Evolutionary conservation across 2,113 vertebrate species (phyloP).

Genomic region (Cepphus grylle): DNA sequence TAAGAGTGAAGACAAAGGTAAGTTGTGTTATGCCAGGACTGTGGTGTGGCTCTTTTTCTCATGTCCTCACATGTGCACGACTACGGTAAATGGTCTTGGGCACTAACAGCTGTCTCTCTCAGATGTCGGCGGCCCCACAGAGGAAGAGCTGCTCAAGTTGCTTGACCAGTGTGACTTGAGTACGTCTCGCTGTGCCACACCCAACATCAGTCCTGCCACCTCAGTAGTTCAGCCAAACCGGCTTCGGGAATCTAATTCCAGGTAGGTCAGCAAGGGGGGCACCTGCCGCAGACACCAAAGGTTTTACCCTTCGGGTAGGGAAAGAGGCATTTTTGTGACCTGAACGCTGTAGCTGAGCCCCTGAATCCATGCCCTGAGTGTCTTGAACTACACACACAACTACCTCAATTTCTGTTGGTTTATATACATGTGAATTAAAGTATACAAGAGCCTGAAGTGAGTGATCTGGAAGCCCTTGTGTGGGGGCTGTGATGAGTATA

Average conservation of each 20-base stretch:
- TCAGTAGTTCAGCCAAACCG: constrained; percentile 91
- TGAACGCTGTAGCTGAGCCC: not conserved
- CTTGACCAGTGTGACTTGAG: constrained; percentile 97
- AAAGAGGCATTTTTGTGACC: not conserved
- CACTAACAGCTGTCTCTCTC: not conserved
- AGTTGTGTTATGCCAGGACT: not conserved
- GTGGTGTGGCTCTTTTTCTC: no score
- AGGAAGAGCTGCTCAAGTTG: constrained; percentile 92
- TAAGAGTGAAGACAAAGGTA: constrained; percentile 88
- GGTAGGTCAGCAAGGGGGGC: constrained; percentile 67
- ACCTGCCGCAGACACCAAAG: not conserved
- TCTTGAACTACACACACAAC: not conserved
- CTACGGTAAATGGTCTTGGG: not conserved
- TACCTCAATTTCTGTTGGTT: not conserved
- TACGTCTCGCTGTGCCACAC: constrained; percentile 93
- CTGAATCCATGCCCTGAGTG: not conserved
- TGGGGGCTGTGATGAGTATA: not conserved
- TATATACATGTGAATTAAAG: not conserved
- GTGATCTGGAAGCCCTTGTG: not conserved
- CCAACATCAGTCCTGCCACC: constrained; percentile 95
- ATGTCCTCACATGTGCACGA: not conserved
- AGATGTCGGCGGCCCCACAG: constrained; percentile 92
- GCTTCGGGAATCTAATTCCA: constrained; percentile 90
- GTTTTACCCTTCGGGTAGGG: not conserved
- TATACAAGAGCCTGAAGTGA: not conserved